Conservation (phyloP, 2,888 invertebrate species). For the Iselma pallidipennis region DNA sequence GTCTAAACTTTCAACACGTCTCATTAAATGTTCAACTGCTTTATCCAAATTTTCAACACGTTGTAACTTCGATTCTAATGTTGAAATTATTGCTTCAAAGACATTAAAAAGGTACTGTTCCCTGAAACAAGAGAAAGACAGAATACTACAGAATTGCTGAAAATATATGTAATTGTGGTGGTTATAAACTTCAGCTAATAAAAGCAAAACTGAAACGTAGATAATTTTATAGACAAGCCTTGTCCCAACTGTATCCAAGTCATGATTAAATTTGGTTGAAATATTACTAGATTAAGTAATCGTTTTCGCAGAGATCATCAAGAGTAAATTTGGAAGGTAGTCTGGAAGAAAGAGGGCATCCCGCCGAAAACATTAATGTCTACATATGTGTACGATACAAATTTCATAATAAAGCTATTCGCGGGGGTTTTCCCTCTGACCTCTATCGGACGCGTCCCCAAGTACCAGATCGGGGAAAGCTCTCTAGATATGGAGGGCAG, state of each 20-base stretch:
- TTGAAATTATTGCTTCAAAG: slow-evolving; percentile 88
- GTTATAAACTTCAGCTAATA: no score
- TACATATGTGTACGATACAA: no score
- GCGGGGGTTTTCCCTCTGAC: no score
- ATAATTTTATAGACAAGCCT: not conserved
- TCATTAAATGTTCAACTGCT: slow-evolving; percentile 85
- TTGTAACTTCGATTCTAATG: slow-evolving; percentile 83
- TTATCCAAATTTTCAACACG: slow-evolving; percentile 86
- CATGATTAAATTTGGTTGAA: not conserved
- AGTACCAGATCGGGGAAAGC: no score
- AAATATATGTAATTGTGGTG: not conserved
- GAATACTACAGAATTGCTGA: not conserved
- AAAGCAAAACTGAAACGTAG: not conserved
- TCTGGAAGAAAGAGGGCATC: no score
- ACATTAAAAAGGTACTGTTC: slow-evolving; percentile 88
- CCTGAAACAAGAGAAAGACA: slow-evolving; percentile 61
- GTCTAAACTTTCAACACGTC: slow-evolving; percentile 81
- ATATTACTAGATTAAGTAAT: not conserved
- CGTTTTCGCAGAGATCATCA: not conserved
- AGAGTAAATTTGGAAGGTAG: no score
- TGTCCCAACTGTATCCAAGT: not conserved
- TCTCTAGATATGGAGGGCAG: no score
- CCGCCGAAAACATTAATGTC: no score
- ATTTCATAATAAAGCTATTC: no score
- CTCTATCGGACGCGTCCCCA: no score